These are phyloP conservation scores for Axinella damicornis DNA, from an alignment of 37 sponge, comb jelly and placozoan genomes.

Conservation along the genomic window DNA sequence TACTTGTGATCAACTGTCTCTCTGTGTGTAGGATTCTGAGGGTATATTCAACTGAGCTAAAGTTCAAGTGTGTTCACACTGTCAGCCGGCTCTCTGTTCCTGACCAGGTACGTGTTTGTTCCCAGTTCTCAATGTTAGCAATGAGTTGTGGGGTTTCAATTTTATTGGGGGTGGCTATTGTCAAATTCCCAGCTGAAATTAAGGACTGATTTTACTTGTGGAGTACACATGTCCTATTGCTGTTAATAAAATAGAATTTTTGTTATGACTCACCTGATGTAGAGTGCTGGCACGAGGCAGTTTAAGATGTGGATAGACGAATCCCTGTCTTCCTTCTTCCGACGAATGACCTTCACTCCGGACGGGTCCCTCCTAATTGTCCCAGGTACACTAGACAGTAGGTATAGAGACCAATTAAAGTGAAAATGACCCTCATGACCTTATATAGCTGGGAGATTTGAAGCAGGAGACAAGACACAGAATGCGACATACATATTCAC, in stretches of 20 bases:
- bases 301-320: slow-evolving; percentile 76
- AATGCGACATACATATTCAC: slow-evolving; percentile 74
- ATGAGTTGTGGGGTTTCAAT: neutral
- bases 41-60: slow-evolving; percentile 28
- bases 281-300: slow-evolving; percentile 55
- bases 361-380: slow-evolving; percentile 95
- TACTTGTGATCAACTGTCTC: too few relatives aligned
- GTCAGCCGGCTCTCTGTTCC: slow-evolving; percentile 25
- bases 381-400: too few relatives aligned
- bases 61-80: slow-evolving; percentile 56
- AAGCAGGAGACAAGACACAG: slow-evolving; percentile 30
- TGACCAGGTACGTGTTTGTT: slow-evolving; percentile 43
- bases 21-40: slow-evolving; percentile 23
- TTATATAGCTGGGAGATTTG: slow-evolving; percentile 55
- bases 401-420: too few relatives aligned
- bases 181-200: too few relatives aligned
- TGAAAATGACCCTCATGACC: too few relatives aligned
- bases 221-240: too few relatives aligned
- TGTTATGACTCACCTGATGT: too few relatives aligned
- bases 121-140: too few relatives aligned
- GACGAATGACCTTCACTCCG: slow-evolving; percentile 91
- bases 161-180: too few relatives aligned
- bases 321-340: slow-evolving; percentile 78
- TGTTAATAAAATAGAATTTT: too few relatives aligned
- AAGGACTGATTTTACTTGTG: too few relatives aligned